Evolutionary conservation across 2,888 invertebrate species (phyloP).

Genomic region (Epinotia brunnichana): DNA sequence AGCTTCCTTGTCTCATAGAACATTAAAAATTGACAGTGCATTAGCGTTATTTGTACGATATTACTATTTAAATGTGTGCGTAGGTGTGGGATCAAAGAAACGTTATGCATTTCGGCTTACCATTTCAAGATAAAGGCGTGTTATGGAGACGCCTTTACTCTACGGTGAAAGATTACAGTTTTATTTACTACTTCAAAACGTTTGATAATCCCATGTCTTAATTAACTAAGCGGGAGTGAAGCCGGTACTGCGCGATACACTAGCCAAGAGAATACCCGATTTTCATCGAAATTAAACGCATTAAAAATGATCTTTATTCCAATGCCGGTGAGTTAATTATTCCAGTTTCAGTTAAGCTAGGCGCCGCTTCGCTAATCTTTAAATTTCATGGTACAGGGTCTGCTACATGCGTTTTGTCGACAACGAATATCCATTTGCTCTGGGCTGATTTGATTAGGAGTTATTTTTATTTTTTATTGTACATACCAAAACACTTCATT

Average conservation of each 20-base stretch:
- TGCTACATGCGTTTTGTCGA: conserved; percentile 78
- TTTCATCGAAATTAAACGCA: conserved; percentile 27
- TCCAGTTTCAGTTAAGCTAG: not conserved
- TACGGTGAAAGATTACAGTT: conserved; percentile 78
- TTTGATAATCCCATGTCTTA: conserved; percentile 84
- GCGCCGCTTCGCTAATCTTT: conserved; percentile 38
- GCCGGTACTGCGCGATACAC: conserved; percentile 57
- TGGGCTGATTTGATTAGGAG: conserved; percentile 71
- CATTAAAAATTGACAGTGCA: conserved; percentile 82
- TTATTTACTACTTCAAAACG: conserved; percentile 82
- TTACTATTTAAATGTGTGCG: conserved; percentile 70
- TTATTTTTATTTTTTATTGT: conserved; percentile 59
- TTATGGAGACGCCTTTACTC: conserved; percentile 77
- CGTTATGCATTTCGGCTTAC: conserved; percentile 73
- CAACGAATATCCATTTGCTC: conserved; percentile 77
- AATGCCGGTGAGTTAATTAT: conserved; percentile 40
- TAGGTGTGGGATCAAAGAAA: conserved; percentile 81
- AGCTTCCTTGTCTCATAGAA: conserved; percentile 63
- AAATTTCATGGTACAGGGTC: conserved; percentile 63
- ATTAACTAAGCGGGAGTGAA: conserved; percentile 79
- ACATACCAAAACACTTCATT: conserved; percentile 51
- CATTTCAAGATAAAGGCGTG: conserved; percentile 76
- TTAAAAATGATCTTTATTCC: conserved; percentile 46
- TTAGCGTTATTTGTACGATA: conserved; percentile 75
- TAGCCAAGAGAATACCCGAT: conserved; percentile 46